Base-by-base conservation (phyloP, 2,888 invertebrate genomes). In the Baronia brevicornis region DNA sequence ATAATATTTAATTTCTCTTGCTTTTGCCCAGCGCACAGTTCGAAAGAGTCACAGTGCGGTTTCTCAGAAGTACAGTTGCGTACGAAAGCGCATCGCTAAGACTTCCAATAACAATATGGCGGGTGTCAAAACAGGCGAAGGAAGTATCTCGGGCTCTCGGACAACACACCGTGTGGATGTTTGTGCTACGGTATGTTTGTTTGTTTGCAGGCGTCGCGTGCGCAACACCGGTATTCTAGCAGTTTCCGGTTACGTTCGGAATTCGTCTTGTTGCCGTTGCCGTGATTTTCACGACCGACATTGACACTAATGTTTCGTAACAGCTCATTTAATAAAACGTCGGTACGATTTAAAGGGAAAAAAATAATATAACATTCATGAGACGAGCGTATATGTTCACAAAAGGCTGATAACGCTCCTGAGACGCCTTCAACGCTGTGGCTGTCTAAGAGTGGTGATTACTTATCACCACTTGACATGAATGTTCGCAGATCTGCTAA, bases 171-270 rank as follows among this genome's bases (percentile, higher is more conserved):
- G 18, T 18, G 23, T 38, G 41, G 39, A 43, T 47, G 49, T 48
- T 50, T 48, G 51, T 44, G 47, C 49, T 39, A 41, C 35, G 48
- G 49, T 49, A 45, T 54, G 60, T 60, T 51, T 53, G 54, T 56
- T 53, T 54, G 46, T 42, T 44, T 39, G 42, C 35, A 26, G 33
- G 42, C 26, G 23, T 46, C 54, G 55, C 59, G 59, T 48, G 60
- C 59, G 61, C 61, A 49, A 48, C 45, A 41, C 40, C 43, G 53
- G 58, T 44, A 54, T 54, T 47, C 46, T 40, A 48, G 51, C 46
- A n/a, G 56, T 53, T 57, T 63, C 63, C 70, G 60, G 57, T 39
- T 40, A 18, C 13, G 27, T 28, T 35, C 39, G 41, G 17, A 30
- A 27, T 33, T 27, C 13, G 27, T 22, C 18, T n/a, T n/a, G n/a